Percentiles rank a stretch among this genome's conserved stretches.
Evolutionary conservation across 2,888 invertebrate species (phyloP).

Genomic region (Platycnemis pennipes): DNA sequence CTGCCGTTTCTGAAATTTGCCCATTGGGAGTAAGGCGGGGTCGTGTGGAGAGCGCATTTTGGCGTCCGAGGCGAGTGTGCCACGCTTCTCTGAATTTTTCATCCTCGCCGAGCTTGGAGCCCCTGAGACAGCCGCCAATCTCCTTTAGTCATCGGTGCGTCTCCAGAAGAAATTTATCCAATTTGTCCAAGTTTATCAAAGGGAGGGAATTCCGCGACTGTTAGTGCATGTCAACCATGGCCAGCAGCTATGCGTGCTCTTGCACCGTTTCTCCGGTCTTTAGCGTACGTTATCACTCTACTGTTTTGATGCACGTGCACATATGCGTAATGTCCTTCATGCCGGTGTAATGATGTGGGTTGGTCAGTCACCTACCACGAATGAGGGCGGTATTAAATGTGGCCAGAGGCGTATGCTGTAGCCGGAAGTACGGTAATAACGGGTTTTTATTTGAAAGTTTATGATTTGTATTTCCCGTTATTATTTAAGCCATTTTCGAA

Average conservation of each 20-base stretch:
- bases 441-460: no score
- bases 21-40: not conserved
- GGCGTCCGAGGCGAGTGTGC: not conserved
- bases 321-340: no score
- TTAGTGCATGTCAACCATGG: not conserved
- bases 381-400: no score
- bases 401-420: no score
- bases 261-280: not conserved
- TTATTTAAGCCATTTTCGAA: no score
- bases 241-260: not conserved
- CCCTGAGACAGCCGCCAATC: not conserved
- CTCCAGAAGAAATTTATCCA: not conserved
- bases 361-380: no score
- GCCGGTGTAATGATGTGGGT: no score
- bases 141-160: not conserved
- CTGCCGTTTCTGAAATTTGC: not conserved
- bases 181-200: conserved; percentile 1
- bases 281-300: not conserved
- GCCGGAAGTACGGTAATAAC: no score
- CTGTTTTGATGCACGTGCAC: no score
- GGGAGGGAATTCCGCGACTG: not conserved
- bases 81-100: not conserved
- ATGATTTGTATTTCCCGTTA: no score
- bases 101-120: not conserved
- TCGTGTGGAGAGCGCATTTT: not conserved